A percentile compares a stretch with the other conserved stretches of the same genome.
These are phyloP conservation scores for Zosterops pallidus DNA, from an alignment of 2,113 vertebrate genomes.

Conservation along the genomic window DNA sequence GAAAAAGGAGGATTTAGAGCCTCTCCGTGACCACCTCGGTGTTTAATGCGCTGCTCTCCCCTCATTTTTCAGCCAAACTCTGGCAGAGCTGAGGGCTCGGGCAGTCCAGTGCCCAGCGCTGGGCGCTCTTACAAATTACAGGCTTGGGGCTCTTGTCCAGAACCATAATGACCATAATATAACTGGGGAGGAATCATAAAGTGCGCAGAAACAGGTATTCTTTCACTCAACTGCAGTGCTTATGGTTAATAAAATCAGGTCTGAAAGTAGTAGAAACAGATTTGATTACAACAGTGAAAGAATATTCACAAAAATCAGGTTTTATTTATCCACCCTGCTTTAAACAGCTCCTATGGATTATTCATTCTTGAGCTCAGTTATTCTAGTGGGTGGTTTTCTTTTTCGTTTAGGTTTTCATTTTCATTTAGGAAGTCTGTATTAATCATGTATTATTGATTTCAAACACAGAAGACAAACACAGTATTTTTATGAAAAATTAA, in stretches of 20 bases:
- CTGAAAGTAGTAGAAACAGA: background rate
- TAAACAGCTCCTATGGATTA: background rate
- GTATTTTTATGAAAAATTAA: background rate
- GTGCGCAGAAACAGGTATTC: background rate
- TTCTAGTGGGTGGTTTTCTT: background rate
- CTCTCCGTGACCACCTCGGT: fast-evolving
- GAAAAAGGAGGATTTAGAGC: fast-evolving
- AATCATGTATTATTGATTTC: background rate
- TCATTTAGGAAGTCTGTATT: background rate
- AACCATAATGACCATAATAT: background rate
- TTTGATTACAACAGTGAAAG: background rate
- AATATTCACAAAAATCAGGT: background rate
- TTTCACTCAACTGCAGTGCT: background rate
- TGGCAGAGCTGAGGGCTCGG: background rate
- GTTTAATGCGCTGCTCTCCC: too few species aligned
- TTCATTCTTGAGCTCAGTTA: background rate
- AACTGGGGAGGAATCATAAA: background rate
- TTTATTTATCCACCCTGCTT: background rate
- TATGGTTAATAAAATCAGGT: background rate
- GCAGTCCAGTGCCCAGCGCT: background rate
- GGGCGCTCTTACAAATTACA: background rate
- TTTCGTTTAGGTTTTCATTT: background rate
- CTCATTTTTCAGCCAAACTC: too few species aligned
- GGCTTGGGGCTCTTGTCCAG: background rate
- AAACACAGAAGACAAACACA: background rate